phyloP scores from a whole-genome alignment of 2,113 vertebrate genomes.

The Cervus canadensis region DNA sequence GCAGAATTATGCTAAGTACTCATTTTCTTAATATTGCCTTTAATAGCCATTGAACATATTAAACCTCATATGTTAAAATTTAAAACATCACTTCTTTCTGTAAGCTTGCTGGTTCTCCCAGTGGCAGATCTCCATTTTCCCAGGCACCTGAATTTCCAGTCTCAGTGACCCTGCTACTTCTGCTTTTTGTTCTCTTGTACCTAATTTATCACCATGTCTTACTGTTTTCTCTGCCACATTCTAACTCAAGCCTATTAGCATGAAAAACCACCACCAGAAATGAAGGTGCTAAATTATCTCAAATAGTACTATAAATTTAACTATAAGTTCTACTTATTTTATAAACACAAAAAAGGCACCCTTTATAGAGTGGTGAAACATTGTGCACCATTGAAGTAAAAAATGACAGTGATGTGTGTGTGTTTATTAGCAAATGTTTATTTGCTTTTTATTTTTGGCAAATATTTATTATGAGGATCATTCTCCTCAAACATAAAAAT shows the following conservation, averaged over 20 bases:
- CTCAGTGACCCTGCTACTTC: not conserved
- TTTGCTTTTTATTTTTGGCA: not conserved
- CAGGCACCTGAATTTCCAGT: not conserved
- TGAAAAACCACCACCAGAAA: not conserved
- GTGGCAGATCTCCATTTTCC: not conserved
- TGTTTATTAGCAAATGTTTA: not conserved
- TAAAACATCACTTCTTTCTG: not conserved
- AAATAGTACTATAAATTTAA: not conserved
- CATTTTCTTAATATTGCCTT: not conserved
- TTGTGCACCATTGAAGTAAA: not conserved
- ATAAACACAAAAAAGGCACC: not conserved
- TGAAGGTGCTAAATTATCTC: not conserved
- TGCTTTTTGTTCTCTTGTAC: not conserved
- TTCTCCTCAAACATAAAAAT: not conserved
- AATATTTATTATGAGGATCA: not conserved
- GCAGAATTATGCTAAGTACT: not conserved
- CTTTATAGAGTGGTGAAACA: not conserved
- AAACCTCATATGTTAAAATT: not conserved
- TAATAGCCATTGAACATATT: not conserved
- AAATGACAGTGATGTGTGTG: not conserved
- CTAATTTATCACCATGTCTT: not conserved
- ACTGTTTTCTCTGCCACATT: not conserved
- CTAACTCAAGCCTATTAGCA: not conserved
- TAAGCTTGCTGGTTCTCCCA: not conserved
- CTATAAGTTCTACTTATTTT: not conserved